A percentile compares a stretch with the other conserved stretches of the same genome.
Evolutionary conservation across 1,140 invertebrate species (phyloP).

Genomic region (Palaemon carinicauda): DNA sequence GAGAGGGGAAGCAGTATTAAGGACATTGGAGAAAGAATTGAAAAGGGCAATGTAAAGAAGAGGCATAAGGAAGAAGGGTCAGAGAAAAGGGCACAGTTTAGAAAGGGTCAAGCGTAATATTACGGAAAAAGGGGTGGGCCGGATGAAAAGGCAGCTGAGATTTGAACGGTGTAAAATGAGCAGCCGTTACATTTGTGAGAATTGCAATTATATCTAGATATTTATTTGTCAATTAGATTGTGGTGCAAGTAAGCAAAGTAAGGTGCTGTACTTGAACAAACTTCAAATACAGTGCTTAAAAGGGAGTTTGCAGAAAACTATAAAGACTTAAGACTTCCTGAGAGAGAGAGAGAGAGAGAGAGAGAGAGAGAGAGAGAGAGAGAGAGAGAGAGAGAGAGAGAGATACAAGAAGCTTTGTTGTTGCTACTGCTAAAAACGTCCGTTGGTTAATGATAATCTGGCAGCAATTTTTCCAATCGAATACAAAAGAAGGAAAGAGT

Average conservation of each 20-base stretch:
- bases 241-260: too few relatives aligned
- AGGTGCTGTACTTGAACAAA: too few relatives aligned
- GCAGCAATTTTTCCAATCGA: too few relatives aligned
- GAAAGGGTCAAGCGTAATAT: background rate
- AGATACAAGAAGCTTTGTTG: background rate
- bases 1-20: background rate
- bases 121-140: background rate
- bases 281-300: background rate
- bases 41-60: constrained; percentile 4
- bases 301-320: too few relatives aligned
- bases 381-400: background rate
- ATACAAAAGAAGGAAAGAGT: background rate
- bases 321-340: background rate
- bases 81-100: too few relatives aligned
- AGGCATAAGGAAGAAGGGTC: background rate
- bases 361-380: constrained; percentile 2
- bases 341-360: constrained; percentile 8
- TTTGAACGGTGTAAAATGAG: too few relatives aligned
- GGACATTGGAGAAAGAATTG: background rate
- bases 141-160: too few relatives aligned
- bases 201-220: too few relatives aligned
- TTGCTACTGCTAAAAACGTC: too few relatives aligned
- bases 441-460: too few relatives aligned
- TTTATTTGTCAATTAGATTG: too few relatives aligned
- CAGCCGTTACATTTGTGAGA: too few relatives aligned